Evolutionary conservation across 2,888 invertebrate species (phyloP).

Genomic region (Macaria notata): DNA sequence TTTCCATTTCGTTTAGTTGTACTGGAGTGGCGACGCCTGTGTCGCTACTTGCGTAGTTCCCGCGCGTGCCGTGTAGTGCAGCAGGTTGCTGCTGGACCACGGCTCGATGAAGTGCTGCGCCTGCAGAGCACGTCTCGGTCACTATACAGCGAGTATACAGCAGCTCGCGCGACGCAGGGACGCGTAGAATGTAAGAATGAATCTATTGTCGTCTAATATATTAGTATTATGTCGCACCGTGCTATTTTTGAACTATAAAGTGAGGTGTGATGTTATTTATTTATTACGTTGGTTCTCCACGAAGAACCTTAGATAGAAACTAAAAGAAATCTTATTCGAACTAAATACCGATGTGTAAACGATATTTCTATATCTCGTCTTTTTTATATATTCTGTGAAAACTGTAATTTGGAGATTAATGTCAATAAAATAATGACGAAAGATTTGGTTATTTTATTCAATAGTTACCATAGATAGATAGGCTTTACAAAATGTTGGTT

Average conservation of each 20-base stretch:
- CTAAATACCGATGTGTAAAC: constrained; percentile 39
- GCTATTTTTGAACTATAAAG: constrained; percentile 35
- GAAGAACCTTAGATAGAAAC: constrained; percentile 50
- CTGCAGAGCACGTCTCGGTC: not conserved
- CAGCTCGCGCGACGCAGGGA: not conserved
- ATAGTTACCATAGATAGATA: too few species aligned
- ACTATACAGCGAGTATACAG: constrained; percentile 10
- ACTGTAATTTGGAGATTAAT: constrained; percentile 66
- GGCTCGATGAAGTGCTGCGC: not conserved
- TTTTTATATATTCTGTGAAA: constrained; percentile 58
- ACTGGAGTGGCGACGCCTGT: constrained; percentile 11
- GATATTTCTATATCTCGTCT: constrained; percentile 44
- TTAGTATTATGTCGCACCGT: constrained; percentile 29
- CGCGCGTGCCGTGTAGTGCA: not conserved
- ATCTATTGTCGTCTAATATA: constrained; percentile 22
- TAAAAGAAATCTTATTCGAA: constrained; percentile 43
- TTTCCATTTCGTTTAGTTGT: constrained; percentile 32
- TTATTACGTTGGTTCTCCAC: constrained; percentile 32
- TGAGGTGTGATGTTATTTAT: constrained; percentile 32
- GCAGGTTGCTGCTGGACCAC: constrained; percentile 18
- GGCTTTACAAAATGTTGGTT: too few species aligned
- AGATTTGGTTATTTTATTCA: not conserved
- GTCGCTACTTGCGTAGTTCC: constrained; percentile 13
- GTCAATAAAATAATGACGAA: constrained; percentile 63
- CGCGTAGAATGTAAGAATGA: constrained; percentile 9